These are phyloP conservation scores for Schrankia costaestrigalis DNA, from an alignment of 2,888 invertebrate genomes.

Conservation along the genomic window DNA sequence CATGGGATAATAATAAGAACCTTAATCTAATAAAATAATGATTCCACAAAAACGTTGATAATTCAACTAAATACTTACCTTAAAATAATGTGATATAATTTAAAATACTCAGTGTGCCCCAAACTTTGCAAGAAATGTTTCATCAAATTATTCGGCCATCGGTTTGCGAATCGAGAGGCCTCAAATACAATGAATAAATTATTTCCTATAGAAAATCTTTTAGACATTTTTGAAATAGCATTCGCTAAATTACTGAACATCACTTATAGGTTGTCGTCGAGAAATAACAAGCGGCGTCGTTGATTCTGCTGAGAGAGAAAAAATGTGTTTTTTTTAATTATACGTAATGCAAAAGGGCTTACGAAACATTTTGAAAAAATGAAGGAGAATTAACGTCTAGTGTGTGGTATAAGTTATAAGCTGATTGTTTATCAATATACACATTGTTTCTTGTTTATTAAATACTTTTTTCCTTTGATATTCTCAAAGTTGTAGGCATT, in stretches of 20 bases:
- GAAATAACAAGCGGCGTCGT: constrained; percentile 21
- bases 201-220: constrained; percentile 25
- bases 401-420: constrained; percentile 20
- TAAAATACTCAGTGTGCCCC: constrained; percentile 23
- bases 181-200: constrained; percentile 39
- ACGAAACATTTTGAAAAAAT: constrained; percentile 34
- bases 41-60: too few species aligned
- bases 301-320: constrained; percentile 11
- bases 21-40: too few species aligned
- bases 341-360: constrained; percentile 38
- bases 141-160: constrained; percentile 53
- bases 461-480: too few species aligned
- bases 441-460: too few species aligned
- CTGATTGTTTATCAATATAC: not conserved
- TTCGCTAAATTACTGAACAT: constrained; percentile 25
- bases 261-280: constrained; percentile 18
- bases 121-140: constrained; percentile 40
- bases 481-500: too few species aligned
- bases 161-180: constrained; percentile 33
- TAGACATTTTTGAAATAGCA: constrained; percentile 21
- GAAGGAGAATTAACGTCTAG: constrained; percentile 37
- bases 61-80: too few species aligned
- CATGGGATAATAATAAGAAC: too few species aligned
- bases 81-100: too few species aligned
- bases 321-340: constrained; percentile 40